Evolutionary conservation across 2,888 invertebrate species (phyloP), one percentile per base, ranked within the genome.

Genomic region (Dendrolimus houi): DNA sequence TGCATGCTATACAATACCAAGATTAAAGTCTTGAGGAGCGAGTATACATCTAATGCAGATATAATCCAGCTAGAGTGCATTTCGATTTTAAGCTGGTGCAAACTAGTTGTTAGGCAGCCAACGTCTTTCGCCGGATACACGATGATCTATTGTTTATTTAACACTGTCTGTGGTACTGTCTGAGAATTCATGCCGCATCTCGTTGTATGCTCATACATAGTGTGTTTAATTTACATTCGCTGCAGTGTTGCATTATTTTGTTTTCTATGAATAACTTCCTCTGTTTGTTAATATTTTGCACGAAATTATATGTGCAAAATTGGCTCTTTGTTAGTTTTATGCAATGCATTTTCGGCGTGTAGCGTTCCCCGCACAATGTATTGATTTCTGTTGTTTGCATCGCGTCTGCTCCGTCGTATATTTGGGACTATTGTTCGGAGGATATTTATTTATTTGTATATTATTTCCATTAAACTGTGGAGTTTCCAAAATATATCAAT

Each of bases 341-440:
- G 79, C 82, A 83, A 67, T 47, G 9, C 47, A 12, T 77, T 84
- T 85, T 79, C 78, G 74, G 71, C 71, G 70, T 74, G 71, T 75
- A 76, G 77, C 79, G 79, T 79, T 79, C 79, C 73, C 71, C 79
- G 79, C 75, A 79, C 74, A 66, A 63, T 64, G 80, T 89, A 89
- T 89, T 83, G 89, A 89, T 89, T 89, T 88, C 87, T 83, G 87
- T 87, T 89, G 89, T 89, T 88, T 89, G 85, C 87, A 87, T 87
- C 87, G 79, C 79, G 87, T 86, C 87, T 87, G 85, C 81, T 77
- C 77, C 73, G 75, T 78, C 74, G 75, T 81, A 79, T 75, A 84
- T 84, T 79, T 78, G 80, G 71, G 75, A 81, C 85, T 83, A 87
- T 88, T 88, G 85, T 88, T 82, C 75, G 77, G 76, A 71, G 74